Percentiles rank a stretch among this genome's conserved stretches.
These are phyloP conservation scores for Boulengeromyrus knoepffleri DNA, from an alignment of 2,113 vertebrate genomes.

Conservation along the genomic window DNA sequence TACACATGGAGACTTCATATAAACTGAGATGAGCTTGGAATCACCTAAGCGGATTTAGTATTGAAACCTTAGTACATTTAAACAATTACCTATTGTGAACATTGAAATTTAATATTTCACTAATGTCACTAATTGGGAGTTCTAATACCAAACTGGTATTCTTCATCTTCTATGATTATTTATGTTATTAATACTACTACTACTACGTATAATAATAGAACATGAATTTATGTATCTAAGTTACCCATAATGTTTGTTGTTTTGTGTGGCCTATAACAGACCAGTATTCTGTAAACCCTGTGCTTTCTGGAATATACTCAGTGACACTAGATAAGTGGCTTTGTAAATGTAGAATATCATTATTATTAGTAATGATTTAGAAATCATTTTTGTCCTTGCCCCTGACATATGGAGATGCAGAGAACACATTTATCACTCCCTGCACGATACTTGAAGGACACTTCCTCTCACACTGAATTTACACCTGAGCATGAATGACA, in stretches of 20 bases:
- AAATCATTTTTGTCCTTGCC: not conserved
- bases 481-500: not conserved
- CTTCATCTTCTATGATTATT: not conserved
- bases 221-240: not conserved
- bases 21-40: not conserved
- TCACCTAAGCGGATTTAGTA: not conserved
- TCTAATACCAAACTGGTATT: not conserved
- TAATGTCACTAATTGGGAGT: not conserved
- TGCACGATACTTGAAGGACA: not conserved
- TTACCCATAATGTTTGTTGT: not conserved
- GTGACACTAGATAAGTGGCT: not conserved
- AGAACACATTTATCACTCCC: not conserved
- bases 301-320: not conserved
- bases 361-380: not conserved
- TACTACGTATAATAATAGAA: not conserved
- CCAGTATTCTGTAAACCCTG: not conserved
- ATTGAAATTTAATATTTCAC: not conserved
- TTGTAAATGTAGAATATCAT: not conserved
- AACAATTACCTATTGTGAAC: not conserved
- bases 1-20: not conserved
- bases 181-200: not conserved
- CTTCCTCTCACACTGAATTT: not conserved
- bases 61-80: not conserved
- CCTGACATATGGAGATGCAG: not conserved
- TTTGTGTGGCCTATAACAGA: not conserved